phyloP scores from a whole-genome alignment of 2,113 vertebrate genomes.

The Sturnus vulgaris region DNA sequence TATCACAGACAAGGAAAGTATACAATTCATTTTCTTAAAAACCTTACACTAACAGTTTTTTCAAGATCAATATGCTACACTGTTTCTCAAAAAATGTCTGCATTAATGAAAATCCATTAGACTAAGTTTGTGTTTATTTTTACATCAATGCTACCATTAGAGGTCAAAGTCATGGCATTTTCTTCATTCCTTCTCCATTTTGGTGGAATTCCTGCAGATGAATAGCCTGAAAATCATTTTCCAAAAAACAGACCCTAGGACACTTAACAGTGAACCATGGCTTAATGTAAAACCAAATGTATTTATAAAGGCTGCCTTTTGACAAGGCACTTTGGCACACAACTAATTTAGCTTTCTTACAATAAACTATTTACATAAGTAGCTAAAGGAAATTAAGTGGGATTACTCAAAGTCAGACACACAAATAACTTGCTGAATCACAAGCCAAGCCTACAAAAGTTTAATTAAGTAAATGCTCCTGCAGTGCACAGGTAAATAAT shows the following conservation, averaged over 20 bases:
- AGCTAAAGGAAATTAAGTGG: neutral
- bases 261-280: neutral
- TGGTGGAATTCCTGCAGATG: neutral
- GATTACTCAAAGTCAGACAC: neutral
- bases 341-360: neutral
- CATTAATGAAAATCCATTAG: neutral
- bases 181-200: conserved; percentile 33
- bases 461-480: neutral
- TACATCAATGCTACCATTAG: neutral
- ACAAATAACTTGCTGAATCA: neutral
- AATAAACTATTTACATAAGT: neutral
- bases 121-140: neutral
- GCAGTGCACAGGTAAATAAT: neutral
- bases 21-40: neutral
- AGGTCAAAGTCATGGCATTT: conserved; percentile 31
- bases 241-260: neutral
- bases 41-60: neutral
- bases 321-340: neutral
- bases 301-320: neutral
- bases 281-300: neutral
- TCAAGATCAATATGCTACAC: neutral
- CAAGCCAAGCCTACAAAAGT: neutral
- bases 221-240: neutral
- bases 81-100: neutral
- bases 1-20: neutral